Evolutionary conservation across 2,888 invertebrate species (phyloP).

Genomic region (Drepanosiphum platanoidis): DNA sequence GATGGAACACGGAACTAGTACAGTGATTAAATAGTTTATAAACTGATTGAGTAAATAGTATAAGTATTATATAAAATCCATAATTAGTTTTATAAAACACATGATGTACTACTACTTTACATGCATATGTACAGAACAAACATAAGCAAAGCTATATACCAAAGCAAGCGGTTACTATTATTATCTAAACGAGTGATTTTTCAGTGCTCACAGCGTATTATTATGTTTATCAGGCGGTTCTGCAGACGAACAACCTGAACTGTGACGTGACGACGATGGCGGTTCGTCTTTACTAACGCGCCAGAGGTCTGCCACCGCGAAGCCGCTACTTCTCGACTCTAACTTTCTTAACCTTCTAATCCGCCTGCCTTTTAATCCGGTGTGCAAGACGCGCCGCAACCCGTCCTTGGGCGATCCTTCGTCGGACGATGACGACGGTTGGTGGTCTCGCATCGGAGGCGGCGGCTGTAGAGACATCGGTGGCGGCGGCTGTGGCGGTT

Average conservation of each 20-base stretch:
- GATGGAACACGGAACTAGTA: too few relatives aligned
- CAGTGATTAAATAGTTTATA: too few relatives aligned
- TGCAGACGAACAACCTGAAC: constrained; percentile 52
- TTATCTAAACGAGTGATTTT: constrained; percentile 26
- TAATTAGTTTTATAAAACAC: too few relatives aligned
- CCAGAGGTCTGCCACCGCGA: constrained; percentile 44
- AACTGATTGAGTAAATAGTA: too few relatives aligned
- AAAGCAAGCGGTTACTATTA: neutral
- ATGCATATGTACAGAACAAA: neutral
- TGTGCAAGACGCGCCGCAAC: constrained; percentile 39
- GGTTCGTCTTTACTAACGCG: constrained; percentile 49
- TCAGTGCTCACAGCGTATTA: constrained; percentile 58
- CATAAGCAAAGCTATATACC: neutral
- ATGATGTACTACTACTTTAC: neutral
- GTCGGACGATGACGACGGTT: neutral
- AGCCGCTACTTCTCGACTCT: constrained; percentile 64
- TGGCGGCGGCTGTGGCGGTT: neutral
- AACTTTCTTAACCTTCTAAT: constrained; percentile 64
- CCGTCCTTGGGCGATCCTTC: constrained; percentile 58
- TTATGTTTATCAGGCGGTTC: constrained; percentile 52
- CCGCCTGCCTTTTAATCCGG: constrained; percentile 64
- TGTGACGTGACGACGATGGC: constrained; percentile 20
- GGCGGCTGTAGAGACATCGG: neutral
- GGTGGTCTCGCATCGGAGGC: neutral
- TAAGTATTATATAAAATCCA: too few relatives aligned